These are phyloP conservation scores for Synergus laeviventris DNA, from an alignment of 2,888 invertebrate genomes.

Conservation along the genomic window DNA sequence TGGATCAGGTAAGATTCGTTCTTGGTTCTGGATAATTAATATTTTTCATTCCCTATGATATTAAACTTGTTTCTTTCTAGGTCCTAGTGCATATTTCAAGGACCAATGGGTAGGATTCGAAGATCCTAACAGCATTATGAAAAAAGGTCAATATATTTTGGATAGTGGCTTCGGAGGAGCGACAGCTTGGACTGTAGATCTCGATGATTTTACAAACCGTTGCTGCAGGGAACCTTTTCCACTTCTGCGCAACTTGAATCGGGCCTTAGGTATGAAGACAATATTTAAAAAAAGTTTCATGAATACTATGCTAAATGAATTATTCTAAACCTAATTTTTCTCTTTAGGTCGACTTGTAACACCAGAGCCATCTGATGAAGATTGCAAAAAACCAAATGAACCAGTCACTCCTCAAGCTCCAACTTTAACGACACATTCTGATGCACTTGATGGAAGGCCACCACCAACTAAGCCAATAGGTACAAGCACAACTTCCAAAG, in stretches of 20 bases:
- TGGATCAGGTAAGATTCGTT: conserved; percentile 58
- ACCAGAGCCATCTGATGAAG: conserved; percentile 77
- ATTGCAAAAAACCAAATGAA: conserved; percentile 84
- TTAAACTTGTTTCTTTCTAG: conserved; percentile 65
- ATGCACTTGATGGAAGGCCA: conserved; percentile 76
- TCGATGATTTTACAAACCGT: conserved; percentile 91
- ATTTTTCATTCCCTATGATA: neutral
- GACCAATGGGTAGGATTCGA: conserved; percentile 96
- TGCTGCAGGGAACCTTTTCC: conserved; percentile 90
- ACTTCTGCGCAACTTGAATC: conserved; percentile 85
- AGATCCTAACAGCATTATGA: conserved; percentile 85
- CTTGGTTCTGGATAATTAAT: neutral
- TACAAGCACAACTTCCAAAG: conserved; percentile 46
- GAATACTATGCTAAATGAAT: neutral
- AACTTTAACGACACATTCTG: conserved; percentile 83
- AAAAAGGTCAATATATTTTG: conserved; percentile 87
- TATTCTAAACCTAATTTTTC: neutral
- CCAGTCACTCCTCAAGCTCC: conserved; percentile 88
- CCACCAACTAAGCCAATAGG: conserved; percentile 61
- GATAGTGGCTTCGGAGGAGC: conserved; percentile 87
- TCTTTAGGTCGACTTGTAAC: conserved; percentile 69
- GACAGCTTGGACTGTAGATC: conserved; percentile 91
- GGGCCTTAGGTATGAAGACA: conserved; percentile 82
- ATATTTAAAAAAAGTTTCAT: neutral
- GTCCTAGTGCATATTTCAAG: conserved; percentile 86